These are phyloP conservation scores for Takifugu ocellatus DNA, from an alignment of 2,797 vertebrate species.

Conservation along the genomic window DNA sequence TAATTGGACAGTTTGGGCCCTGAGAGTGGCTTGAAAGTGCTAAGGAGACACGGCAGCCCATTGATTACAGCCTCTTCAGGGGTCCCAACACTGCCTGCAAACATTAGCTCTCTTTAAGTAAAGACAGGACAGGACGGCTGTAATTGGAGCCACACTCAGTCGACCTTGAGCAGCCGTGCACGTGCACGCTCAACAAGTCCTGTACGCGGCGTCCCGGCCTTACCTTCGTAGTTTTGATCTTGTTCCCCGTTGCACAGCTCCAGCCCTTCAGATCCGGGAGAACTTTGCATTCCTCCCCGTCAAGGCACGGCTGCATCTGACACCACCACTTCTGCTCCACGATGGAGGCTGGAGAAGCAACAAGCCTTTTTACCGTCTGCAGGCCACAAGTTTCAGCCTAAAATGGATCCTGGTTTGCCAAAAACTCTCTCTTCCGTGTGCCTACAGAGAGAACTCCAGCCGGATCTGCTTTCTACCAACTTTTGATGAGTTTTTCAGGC, in stretches of 20 bases:
- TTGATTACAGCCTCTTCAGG: slow-evolving; percentile 48
- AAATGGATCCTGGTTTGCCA: too few species aligned
- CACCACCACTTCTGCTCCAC: slow-evolving; percentile 99
- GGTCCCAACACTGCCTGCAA: slow-evolving; percentile 33
- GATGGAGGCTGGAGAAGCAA: slow-evolving; percentile 83
- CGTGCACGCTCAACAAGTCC: slow-evolving; percentile 41
- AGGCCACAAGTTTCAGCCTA: too few species aligned
- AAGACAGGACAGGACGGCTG: slow-evolving; percentile 29
- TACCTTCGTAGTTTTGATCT: slow-evolving; percentile 99
- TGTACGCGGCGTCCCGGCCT: neutral
- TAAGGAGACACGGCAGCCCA: slow-evolving; percentile 69
- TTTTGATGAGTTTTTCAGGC: too few species aligned
- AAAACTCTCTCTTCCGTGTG: too few species aligned
- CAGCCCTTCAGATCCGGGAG: slow-evolving; percentile 97
- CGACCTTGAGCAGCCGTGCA: slow-evolving; percentile 49
- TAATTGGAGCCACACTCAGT: slow-evolving; percentile 28
- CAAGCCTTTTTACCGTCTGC: too few species aligned
- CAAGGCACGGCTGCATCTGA: slow-evolving; percentile 97
- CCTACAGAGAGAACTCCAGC: too few species aligned
- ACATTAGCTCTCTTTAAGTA: slow-evolving; percentile 49
- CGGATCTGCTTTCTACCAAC: too few species aligned
- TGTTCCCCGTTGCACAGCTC: slow-evolving; percentile 97
- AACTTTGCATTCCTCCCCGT: slow-evolving; percentile 98
- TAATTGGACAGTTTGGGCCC: slow-evolving; percentile 70
- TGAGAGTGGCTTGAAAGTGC: slow-evolving; percentile 68